Conservation (phyloP, 2,797 vertebrate genomes). For the Eurystomus glaucurus region DNA sequence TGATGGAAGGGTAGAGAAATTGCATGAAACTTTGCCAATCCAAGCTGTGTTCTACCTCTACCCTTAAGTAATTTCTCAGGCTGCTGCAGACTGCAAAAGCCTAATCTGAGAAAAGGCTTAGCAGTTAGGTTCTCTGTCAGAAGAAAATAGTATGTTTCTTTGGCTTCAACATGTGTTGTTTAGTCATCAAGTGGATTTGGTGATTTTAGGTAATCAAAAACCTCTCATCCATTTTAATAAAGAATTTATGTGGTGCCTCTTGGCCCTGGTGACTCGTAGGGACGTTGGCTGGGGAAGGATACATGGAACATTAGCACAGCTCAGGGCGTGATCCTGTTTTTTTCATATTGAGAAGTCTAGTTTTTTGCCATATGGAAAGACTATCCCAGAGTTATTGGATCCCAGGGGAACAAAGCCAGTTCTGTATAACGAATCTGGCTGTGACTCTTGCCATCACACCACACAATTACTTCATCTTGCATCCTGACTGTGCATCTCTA, state of each 20-base stretch:
- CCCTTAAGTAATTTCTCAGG: background rate
- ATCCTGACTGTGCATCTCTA: background rate
- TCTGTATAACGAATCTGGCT: background rate
- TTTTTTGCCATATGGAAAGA: constrained; percentile 29
- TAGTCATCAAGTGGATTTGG: background rate
- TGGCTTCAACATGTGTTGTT: fast-evolving
- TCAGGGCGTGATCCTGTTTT: background rate
- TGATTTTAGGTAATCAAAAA: background rate
- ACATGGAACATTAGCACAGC: background rate
- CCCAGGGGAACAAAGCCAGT: background rate
- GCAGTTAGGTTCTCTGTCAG: background rate
- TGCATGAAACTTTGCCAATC: background rate
- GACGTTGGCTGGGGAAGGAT: background rate
- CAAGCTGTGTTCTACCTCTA: background rate
- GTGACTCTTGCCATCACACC: background rate
- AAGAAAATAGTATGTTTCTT: background rate
- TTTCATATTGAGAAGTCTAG: background rate
- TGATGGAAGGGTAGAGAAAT: background rate
- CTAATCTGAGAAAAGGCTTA: background rate
- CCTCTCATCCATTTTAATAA: background rate
- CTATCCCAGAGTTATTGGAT: background rate
- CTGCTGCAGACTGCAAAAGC: background rate
- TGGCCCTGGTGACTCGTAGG: background rate
- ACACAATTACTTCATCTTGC: background rate
- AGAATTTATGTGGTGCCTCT: background rate